A percentile compares a stretch with the other conserved stretches of the same genome.
Evolutionary conservation across 2,797 vertebrate genomes (phyloP).

Genomic region (Rhinatrema bivittatum): DNA sequence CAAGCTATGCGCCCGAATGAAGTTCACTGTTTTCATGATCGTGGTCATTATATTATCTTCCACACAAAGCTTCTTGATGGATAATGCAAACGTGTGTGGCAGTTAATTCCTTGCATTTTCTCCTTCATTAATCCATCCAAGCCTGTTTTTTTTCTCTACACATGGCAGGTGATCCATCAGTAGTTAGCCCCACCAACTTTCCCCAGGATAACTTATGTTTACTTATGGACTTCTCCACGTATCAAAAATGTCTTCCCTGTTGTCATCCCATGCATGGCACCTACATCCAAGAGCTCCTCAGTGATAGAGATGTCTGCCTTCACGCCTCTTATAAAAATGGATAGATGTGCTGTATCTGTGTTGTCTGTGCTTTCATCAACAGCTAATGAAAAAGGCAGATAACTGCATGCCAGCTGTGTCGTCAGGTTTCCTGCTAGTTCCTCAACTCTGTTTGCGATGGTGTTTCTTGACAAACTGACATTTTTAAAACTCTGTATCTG

Average conservation of each 20-base stretch:
- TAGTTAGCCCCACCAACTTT: no score
- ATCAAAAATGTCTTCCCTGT: neutral
- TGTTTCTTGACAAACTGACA: no score
- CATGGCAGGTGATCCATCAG: neutral
- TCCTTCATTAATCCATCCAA: no score
- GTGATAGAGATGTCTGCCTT: neutral
- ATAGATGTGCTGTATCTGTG: no score
- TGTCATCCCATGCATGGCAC: neutral
- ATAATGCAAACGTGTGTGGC: neutral
- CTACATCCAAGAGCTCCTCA: neutral
- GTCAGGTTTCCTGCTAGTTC: constrained; percentile 3
- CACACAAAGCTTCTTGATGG: no score
- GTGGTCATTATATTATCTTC: no score
- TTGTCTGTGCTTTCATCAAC: no score
- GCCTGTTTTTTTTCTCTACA: neutral
- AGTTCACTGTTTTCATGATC: neutral
- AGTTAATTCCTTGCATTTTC: neutral
- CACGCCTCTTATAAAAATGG: no score
- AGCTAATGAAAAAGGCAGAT: constrained; percentile 5
- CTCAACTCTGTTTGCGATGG: no score
- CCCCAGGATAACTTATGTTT: neutral
- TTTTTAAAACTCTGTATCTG: no score
- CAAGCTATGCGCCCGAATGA: no score
- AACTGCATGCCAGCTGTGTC: constrained; percentile 1
- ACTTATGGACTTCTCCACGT: neutral